phyloP scores from a whole-genome alignment of 2,888 invertebrate species.

The Stramonita haemastoma region DNA sequence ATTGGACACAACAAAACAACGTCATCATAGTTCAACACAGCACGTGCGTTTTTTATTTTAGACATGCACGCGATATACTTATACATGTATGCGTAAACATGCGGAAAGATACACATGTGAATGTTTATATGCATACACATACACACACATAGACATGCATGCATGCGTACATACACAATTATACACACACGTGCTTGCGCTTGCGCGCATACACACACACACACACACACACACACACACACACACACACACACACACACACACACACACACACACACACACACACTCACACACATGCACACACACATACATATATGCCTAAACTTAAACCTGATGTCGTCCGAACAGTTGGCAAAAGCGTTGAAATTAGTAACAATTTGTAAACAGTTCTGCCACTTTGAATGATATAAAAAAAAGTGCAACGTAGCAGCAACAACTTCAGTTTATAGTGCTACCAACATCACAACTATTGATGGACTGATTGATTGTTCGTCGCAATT shows the following conservation, averaged over 20 bases:
- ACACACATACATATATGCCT: not conserved
- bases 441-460: no score
- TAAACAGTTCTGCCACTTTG: no score
- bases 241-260: not conserved
- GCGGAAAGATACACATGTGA: not conserved
- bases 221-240: not conserved
- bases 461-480: no score
- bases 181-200: not conserved
- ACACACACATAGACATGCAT: not conserved
- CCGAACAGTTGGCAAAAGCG: no score
- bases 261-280: slow-evolving; percentile 23
- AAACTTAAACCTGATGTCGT: no score
- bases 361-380: no score
- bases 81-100: not conserved
- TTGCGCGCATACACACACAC: not conserved
- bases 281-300: slow-evolving; percentile 20
- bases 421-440: no score
- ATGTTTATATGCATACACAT: not conserved
- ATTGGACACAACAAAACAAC: no score
- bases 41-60: no score
- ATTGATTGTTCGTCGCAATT: no score
- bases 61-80: not conserved
- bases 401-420: no score
- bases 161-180: not conserved
- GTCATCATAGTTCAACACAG: no score